Evolutionary conservation across 2,888 invertebrate species (phyloP), one percentile per base, ranked within the genome.

Genomic region (Volucella inanis): DNA sequence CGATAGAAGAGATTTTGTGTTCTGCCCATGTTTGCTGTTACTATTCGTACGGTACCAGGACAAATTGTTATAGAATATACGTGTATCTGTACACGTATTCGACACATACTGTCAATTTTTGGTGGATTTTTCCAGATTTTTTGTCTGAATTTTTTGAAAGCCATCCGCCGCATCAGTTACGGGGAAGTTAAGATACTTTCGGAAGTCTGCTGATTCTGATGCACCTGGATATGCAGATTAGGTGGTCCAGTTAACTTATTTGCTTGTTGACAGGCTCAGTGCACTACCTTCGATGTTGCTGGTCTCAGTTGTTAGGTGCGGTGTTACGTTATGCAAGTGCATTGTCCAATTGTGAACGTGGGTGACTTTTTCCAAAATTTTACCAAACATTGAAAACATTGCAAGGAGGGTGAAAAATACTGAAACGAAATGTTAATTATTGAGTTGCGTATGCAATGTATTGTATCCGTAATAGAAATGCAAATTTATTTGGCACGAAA

Each of bases 211-310:
- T 57, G 57, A 31, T 22, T 31, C 12, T 10, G 74, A 64, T 57
- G 57, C 43, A 45, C n/a, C 8, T 49, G 38, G 43, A 59, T 59
- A 76, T 67, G 59, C 67, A 67, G 67, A 76, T 76, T 43, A 61
- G 50, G 38, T 59, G 67, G 59, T 61, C n/a, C 43, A 11, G 38
- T 47, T 49, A n/a, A 64, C 41, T 71, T 71, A 78, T 78, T 71
- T 70, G 55, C 55, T 78, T 64, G 70, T 78, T 64, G 78, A 78
- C 70, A 64, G 55, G 50, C 54, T 61, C 59, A 39, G 12, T 76
- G 11, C 14, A 14, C 38, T 57, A 43, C 43, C 22, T 22, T 22
- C 22, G 6, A 18, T 55, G 49, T 8, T 64, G 45, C 62, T 55
- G 39, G 54, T 49, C 22, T 22, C 14, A 41, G 59, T 49, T 12